Evolutionary conservation across 2,113 vertebrate species (phyloP), one percentile per base, ranked within the genome.

Genomic region (Oncorhynchus mykiss): DNA sequence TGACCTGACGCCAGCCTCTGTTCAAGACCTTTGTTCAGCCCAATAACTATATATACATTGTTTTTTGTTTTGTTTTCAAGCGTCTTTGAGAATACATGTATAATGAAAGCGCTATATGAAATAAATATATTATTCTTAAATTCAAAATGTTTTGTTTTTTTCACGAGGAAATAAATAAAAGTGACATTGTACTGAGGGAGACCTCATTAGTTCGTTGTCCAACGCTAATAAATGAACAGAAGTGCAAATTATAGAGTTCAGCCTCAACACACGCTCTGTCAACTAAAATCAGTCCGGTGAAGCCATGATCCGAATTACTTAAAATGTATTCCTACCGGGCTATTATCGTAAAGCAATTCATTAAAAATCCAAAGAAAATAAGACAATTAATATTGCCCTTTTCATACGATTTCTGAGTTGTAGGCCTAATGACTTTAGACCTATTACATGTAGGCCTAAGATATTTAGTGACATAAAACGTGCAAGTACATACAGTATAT

Each of bases 131-230:
- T 11, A 39, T 39, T 9, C 11, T 45, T 45, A 62, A 24, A 62
- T 24, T 8, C 59, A 1, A 62, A 62, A 62, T n/a, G 18, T 8
- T 4, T 93, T 89, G 89, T 88, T 57, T 16, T 93, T 89, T 90
- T 88, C 91, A 80, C 91, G 80, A 90, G 91, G 91, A 95, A 94
- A 94, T 95, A 95, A 97, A 96, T 95, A 95, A 91, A 95, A 95
- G 89, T 95, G 96, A 95, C 96, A 95, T 90, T 89, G 92, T 92
- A 88, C 91, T 89, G 86, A 93, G 93, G 93, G 91, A 93, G 94
- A 94, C 91, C 94, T 97, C 94, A 96, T 97, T 97, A 96, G 95
- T 94, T 95, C 94, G 90, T 90, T 94, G 93, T 92, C 92, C 93
- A 85, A 90, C 90, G 92, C 93, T 96, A 96, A 98, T 96, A 96